Base-by-base conservation (phyloP, 2,888 invertebrate species). In the Bembecia ichneumoniformis region DNA sequence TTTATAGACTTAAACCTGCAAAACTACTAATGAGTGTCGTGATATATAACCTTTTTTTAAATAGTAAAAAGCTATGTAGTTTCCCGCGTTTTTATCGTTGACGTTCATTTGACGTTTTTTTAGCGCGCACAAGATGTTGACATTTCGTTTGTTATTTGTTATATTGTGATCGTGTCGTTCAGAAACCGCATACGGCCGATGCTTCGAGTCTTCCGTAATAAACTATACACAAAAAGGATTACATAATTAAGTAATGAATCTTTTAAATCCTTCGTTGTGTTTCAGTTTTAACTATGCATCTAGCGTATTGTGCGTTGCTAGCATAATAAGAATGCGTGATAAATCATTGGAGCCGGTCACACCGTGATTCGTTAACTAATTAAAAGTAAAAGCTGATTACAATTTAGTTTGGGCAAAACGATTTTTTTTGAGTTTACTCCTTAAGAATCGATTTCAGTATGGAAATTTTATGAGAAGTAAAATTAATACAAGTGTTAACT, bases 321-420 rank as follows among this genome's bases (percentile, higher is more conserved):
- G 51, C 35, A 52, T 52, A 52, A 47, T 49, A 52, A 49, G 36
- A 52, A 17, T 34, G 44, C 1, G 14, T 36, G 44, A 49, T 52
- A 52, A 52, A 52, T 52, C 51, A 49, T 28, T 47, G 28, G 43
- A 49, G 36, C 45, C 36, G 35, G 28, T 44, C 15, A 46, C 28
- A 40, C 40, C 40, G 14, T 40, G 28, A 9, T 28, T 28, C 28
- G 28, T 28, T 28, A 28, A 9, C 28, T 28, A 28, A 28, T 9
- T 28, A 20, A 7, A 20, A 20, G 20, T 28, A 28, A 28, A 28
- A 5, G 9, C 28, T 9, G 7, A 9, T 28, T 28, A 28, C 7
- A 28, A 28, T 28, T 7, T 28, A 28, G 28, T 28, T 28, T 28
- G 5, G 20, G 20, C 1, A 20, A 20, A 7, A 20, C n/a, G n/a